Conservation (phyloP, 2,113 vertebrate genomes). For the Craseonycteris thonglongyai region DNA sequence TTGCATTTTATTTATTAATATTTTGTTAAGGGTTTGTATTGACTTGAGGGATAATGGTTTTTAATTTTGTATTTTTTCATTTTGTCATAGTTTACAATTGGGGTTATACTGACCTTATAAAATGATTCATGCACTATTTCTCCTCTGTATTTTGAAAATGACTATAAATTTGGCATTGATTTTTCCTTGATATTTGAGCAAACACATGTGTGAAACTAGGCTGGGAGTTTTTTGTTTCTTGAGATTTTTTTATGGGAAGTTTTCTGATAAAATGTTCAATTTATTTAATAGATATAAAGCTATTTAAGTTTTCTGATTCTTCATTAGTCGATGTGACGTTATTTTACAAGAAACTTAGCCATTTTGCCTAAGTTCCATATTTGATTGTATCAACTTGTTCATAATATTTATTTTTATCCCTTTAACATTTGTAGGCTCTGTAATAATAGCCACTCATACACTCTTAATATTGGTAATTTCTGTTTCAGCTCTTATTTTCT, state of each 20-base stretch:
- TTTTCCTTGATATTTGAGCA: background rate
- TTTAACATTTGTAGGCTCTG: background rate
- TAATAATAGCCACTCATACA: background rate
- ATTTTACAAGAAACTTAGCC: background rate
- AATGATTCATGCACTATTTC: background rate
- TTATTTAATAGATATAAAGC: background rate
- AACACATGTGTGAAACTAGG: background rate
- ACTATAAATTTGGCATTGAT: background rate
- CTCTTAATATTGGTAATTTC: background rate
- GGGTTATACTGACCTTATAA: background rate
- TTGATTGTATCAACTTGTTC: background rate
- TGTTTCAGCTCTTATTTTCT: background rate
- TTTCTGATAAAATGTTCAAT: background rate
- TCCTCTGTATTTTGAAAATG: background rate
- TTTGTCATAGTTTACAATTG: background rate
- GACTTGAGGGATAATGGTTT: background rate
- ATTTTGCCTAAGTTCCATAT: background rate
- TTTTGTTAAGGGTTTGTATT: background rate
- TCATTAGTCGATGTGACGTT: background rate
- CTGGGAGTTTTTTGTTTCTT: background rate
- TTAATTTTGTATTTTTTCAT: background rate
- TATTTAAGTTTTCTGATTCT: background rate
- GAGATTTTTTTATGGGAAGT: background rate
- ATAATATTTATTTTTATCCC: background rate
- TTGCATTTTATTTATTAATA: background rate